These are phyloP conservation scores for Hoplodrina blanda DNA, from an alignment of 2,888 invertebrate species.

Conservation along the genomic window DNA sequence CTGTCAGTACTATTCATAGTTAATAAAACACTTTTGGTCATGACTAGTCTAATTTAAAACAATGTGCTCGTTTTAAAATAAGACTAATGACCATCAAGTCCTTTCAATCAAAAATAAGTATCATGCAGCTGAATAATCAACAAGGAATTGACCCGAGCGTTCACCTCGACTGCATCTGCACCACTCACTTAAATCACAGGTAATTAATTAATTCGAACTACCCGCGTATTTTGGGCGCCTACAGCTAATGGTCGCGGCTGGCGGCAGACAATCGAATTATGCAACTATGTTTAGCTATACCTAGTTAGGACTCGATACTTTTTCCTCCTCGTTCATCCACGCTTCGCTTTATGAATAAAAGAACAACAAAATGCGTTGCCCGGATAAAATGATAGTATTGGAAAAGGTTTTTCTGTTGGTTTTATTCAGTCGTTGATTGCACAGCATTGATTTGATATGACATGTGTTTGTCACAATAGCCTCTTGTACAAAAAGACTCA, in stretches of 20 bases:
- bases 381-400: slow-evolving; percentile 12
- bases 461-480: background rate
- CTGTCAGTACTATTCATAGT: no score
- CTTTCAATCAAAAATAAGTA: background rate
- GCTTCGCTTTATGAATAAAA: slow-evolving; percentile 32
- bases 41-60: no score
- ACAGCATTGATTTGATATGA: background rate
- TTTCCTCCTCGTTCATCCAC: slow-evolving; percentile 19
- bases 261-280: background rate
- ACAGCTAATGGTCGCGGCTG: background rate
- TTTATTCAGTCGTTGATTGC: slow-evolving; percentile 6
- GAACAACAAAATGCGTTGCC: slow-evolving; percentile 22
- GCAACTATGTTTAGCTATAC: background rate
- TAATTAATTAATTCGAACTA: background rate
- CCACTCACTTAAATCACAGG: background rate
- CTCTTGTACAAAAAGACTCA: background rate
- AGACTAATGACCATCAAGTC: no score
- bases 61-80: no score
- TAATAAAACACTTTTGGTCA: no score
- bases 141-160: background rate
- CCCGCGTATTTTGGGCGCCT: background rate
- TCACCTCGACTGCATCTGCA: background rate
- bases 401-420: slow-evolving; percentile 19
- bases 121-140: background rate
- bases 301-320: slow-evolving; percentile 1